Conservation (phyloP, 2,113 vertebrate species). For the Butorides virescens region DNA sequence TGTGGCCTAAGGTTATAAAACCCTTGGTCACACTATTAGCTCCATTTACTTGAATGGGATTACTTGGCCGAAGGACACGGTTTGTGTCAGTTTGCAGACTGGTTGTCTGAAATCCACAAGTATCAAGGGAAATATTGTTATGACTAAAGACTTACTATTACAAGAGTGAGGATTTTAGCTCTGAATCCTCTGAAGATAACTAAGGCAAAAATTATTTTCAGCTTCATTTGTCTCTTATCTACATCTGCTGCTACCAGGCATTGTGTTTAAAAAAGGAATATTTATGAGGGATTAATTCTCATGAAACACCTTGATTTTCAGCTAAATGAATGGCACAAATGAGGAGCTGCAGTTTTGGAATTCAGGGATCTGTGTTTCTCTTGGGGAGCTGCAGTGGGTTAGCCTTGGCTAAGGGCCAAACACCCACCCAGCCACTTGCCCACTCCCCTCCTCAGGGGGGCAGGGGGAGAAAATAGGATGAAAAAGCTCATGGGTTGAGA, state of each 20-base stretch:
- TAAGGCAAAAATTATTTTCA: conserved; percentile 5
- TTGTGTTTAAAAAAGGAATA: conserved; percentile 12
- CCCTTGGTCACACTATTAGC: neutral
- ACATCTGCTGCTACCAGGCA: neutral
- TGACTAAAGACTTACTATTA: neutral
- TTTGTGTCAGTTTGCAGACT: neutral
- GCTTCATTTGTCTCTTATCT: conserved; percentile 12
- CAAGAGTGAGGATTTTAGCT: neutral
- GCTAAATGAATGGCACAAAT: neutral
- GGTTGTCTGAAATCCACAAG: neutral
- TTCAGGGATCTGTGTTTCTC: neutral
- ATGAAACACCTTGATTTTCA: neutral
- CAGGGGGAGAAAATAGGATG: neutral
- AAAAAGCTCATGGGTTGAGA: neutral
- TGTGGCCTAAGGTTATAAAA: neutral
- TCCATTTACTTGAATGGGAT: neutral
- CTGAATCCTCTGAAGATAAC: conserved; percentile 7
- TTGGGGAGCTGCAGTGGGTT: neutral
- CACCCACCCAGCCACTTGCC: neutral
- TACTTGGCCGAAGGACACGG: neutral
- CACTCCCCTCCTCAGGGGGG: neutral
- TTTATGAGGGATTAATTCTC: conserved; percentile 24
- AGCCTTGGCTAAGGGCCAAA: neutral
- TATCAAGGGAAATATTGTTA: neutral
- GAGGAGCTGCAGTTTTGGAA: neutral